A percentile compares a stretch with the other conserved stretches of the same genome.
phyloP scores from a whole-genome alignment of 2,113 vertebrate genomes.

The Talpa occidentalis region DNA sequence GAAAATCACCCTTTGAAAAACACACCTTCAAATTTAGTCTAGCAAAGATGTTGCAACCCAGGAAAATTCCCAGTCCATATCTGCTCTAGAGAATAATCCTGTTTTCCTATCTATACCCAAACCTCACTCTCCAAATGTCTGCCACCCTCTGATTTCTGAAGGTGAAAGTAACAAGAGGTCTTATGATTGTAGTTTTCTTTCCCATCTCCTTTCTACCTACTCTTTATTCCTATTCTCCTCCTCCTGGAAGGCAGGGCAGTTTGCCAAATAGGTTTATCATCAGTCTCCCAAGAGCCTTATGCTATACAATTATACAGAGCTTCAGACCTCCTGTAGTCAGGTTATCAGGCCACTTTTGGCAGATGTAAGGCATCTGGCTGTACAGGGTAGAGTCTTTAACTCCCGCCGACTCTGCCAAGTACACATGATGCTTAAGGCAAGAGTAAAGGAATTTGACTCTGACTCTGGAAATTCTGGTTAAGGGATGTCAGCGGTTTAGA shows the following conservation, averaged over 20 bases:
- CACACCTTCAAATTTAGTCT: not conserved
- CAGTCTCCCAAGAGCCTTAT: not conserved
- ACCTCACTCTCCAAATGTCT: not conserved
- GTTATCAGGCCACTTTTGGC: not conserved
- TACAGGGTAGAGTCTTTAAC: not conserved
- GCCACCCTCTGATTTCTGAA: not conserved
- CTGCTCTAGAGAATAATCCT: not conserved
- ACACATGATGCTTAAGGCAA: constrained; percentile 50
- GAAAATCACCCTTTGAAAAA: not conserved
- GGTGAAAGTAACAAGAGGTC: not conserved
- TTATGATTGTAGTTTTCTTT: not conserved
- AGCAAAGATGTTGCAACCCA: not conserved
- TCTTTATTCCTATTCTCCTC: not conserved
- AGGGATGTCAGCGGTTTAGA: constrained; percentile 33
- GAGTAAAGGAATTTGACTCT: constrained; percentile 63
- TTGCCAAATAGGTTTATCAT: not conserved
- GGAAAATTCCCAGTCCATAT: not conserved
- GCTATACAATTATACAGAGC: constrained; percentile 18
- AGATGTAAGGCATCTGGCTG: not conserved
- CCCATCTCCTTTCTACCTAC: not conserved
- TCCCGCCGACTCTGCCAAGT: constrained; percentile 32
- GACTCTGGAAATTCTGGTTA: constrained; percentile 36
- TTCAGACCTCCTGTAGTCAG: not conserved
- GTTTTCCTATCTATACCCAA: not conserved
- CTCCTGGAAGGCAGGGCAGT: not conserved